Percentiles rank a stretch among this genome's conserved stretches.
Conservation (phyloP, 2,888 invertebrate species). For the Kryphioiulus occultus region DNA sequence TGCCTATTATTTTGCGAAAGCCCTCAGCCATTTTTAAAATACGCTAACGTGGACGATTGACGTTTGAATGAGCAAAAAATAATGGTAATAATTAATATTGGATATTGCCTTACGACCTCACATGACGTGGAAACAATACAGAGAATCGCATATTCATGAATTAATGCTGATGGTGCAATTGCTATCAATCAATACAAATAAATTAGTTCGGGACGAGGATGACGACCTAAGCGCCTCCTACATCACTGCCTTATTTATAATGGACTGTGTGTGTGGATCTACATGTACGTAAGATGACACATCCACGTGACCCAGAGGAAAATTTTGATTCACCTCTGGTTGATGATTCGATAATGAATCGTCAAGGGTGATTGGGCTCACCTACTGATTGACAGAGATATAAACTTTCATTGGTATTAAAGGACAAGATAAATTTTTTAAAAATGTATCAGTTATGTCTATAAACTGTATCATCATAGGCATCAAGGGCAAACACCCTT, state of each 20-base stretch:
- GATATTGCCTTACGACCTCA: background rate
- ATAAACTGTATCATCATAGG: no score
- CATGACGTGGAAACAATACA: background rate
- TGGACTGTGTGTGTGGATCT: background rate
- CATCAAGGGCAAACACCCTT: no score
- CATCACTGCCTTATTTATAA: background rate
- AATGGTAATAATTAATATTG: conserved; percentile 35
- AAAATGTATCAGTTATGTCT: no score
- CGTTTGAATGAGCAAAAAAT: conserved; percentile 2
- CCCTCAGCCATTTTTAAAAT: background rate
- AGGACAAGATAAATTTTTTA: no score
- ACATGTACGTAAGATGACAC: background rate
- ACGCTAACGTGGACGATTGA: background rate
- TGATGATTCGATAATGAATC: no score
- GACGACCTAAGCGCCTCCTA: conserved; percentile 8
- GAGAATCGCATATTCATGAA: conserved; percentile 25
- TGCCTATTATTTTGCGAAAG: background rate
- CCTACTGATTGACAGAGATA: no score
- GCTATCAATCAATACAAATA: conserved; percentile 24
- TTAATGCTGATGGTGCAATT: conserved; percentile 24
- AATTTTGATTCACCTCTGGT: no score
- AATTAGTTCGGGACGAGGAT: conserved; percentile 24
- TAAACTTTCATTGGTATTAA: no score
- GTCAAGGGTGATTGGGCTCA: no score
- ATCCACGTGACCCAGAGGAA: background rate